phyloP scores from a whole-genome alignment of 2,113 vertebrate genomes.

The Plecotus auritus region DNA sequence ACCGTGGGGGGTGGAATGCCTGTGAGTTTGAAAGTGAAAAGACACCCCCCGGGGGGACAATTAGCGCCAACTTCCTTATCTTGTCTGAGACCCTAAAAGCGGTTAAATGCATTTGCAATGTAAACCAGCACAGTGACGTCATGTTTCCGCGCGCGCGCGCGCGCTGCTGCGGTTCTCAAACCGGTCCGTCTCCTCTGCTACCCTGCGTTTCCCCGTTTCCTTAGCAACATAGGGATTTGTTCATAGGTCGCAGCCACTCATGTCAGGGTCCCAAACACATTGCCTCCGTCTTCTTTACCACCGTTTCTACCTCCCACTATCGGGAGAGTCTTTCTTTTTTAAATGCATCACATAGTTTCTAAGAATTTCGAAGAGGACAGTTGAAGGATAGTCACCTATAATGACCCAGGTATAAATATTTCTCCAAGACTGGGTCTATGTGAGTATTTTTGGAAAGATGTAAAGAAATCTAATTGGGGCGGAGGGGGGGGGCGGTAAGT shows the following conservation, averaged over 20 bases:
- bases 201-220: accelerated
- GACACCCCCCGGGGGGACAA: not conserved
- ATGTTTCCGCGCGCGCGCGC: accelerated
- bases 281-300: not conserved
- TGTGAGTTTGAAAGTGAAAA: no score
- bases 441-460: not conserved
- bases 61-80: not conserved
- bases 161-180: not conserved
- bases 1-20: not conserved
- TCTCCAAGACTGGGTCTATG: not conserved
- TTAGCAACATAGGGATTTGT: accelerated
- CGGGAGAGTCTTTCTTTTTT: not conserved
- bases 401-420: not conserved
- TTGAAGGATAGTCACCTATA: not conserved
- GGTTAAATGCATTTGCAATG: no score
- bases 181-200: not conserved
- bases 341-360: not conserved
- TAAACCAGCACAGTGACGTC: no score
- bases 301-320: not conserved
- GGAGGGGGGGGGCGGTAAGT: not conserved
- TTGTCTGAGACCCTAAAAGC: not conserved
- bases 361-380: not conserved
- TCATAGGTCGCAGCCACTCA: no score
- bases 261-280: not conserved
- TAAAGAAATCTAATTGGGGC: not conserved